Evolutionary conservation across 2,113 vertebrate genomes (phyloP), one percentile per base, ranked within the genome.

Genomic region (Tichodroma muraria): DNA sequence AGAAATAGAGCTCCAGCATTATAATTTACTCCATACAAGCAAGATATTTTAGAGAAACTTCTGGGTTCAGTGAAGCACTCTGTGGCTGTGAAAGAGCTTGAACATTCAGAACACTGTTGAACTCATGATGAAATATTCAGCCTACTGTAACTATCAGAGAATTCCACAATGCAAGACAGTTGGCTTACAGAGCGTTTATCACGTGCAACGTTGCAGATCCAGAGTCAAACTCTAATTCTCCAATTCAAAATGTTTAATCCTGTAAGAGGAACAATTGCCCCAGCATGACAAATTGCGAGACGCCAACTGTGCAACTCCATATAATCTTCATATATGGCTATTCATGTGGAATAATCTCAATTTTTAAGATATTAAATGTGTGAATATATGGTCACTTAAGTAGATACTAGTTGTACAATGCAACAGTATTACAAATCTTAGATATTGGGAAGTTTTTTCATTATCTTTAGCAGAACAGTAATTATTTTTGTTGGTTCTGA

Each of bases 181-280:
- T 71, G 60, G 10, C 4, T 87, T 87, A 22, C 30, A 82, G 78
- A 85, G 8, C 31, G 57, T 70, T 89, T 83, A 44, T 57, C 44
- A 75, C 0, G 0, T 21, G 24, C 35, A 76, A 6, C 12, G 33
- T 11, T 61, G 53, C 42, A 61, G 31, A 53, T 72, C 15, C 0
- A 0, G 28, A 93, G 8, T 4, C 15, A 18, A 75, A 75, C 35
- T 56, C 10, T 35, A 44, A 60, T 80, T 87, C n/a, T 76, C 5
- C n/a, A 33, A 28, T 60, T 85, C 1, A 6, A 64, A 89, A 61
- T 11, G 15, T 52, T 93, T 85, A 60, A 68, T 84, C 22, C 20
- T 9, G 3, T 61, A 72, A 57, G 8, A 85, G 12, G 3, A 56
- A 5, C 2, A 1, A 33, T 31, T 87, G 22, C n/a, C 24, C 5